Base-by-base conservation (phyloP, 2,113 vertebrate species). In the Anguilla rostrata region DNA sequence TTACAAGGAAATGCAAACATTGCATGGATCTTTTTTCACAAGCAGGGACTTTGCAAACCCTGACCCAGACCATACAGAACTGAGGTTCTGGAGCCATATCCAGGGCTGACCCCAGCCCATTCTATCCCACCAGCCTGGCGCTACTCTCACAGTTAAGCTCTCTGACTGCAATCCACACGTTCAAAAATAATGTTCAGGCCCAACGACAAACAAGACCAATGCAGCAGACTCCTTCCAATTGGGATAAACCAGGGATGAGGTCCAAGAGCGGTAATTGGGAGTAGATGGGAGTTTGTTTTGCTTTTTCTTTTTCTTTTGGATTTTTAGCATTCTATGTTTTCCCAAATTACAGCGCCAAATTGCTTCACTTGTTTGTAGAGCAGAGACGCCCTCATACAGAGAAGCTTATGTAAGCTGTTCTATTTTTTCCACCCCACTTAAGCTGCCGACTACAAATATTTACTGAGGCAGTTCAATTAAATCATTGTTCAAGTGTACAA, bases 291-390 rank as follows among this genome's bases (percentile, higher is more conserved):
- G 71, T 12, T 34, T 75, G 71, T 75, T 75, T 34, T 75, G 71
- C 12, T 75, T 34, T 75, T 26, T 39, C 71, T 11, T 56, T 43
- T 22, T 34, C 34, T 34, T 85, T 85, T 39, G 46, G 46, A 9
- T 26, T 40, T 79, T 85, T 29, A 78, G 41, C 71, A 79, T 79
- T 85, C 71, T 53, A 34, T 34, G 20, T 56, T 81, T 81, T 81
- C 20, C 79, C 39, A 20, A 46, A 46, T 75, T 9, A 26, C 71
- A 12, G 20, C 26, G 9, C n/a, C 71, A 75, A 75, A 75, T 75
- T 34, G 71, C 71, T 75, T 75, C n/a, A 75, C 34, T 34, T 75
- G n/a, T 75, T 75, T 75, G n/a, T 9, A 34, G 1, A 29, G 71
- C 71, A 75, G 71, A 75, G 71, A 75, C n/a, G 71, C 71, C 71